Percentiles rank a stretch among this genome's conserved stretches.
Conservation (phyloP, 2,113 vertebrate species). For the Hippopotamus amphibius region DNA sequence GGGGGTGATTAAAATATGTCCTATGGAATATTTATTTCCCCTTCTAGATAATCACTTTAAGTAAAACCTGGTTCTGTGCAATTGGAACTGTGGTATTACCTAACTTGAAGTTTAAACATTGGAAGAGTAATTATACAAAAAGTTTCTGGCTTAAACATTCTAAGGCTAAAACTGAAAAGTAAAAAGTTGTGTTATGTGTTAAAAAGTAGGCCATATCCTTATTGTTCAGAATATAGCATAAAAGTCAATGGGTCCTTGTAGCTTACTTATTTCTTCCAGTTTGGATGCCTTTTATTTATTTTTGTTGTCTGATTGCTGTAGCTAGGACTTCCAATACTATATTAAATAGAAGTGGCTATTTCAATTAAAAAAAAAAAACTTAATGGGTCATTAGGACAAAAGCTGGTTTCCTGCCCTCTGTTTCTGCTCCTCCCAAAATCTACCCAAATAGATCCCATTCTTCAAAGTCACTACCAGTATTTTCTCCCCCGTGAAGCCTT, state of each 20-base stretch:
- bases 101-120: not conserved
- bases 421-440: not conserved
- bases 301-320: not conserved
- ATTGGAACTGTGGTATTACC: not conserved
- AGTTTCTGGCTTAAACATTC: not conserved
- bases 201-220: not conserved
- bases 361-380: not conserved
- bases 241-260: not conserved
- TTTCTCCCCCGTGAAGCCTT: not conserved
- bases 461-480: not conserved
- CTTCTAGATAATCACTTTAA: constrained; percentile 10
- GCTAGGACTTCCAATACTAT: not conserved
- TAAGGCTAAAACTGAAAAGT: not conserved
- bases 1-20: not conserved
- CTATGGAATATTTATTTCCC: not conserved
- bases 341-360: not conserved
- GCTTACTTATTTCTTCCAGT: not conserved
- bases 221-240: not conserved
- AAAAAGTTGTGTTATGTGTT: not conserved
- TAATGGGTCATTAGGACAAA: not conserved
- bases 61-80: constrained; percentile 9
- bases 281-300: not conserved
- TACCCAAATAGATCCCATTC: not conserved
- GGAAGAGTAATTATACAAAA: not conserved
- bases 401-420: not conserved